Evolutionary conservation across 2,888 invertebrate genomes (phyloP), one percentile per base, ranked within the genome.

Genomic region (Diadegma fenestrale): DNA sequence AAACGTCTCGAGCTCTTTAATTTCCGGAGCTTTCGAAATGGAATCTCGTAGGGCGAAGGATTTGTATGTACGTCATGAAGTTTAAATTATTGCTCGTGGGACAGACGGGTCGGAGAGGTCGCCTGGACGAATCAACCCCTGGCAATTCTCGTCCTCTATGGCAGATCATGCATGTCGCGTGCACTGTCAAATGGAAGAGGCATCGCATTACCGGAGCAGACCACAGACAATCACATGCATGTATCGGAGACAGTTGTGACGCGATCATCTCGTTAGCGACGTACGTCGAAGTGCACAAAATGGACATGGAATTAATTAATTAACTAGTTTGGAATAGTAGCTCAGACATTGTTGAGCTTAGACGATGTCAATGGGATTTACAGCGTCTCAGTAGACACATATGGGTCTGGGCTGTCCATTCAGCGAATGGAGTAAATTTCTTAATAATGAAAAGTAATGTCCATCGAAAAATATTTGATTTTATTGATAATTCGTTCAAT

Each of bases 1-100:
- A 72, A 48, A 85, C 69, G 37, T 75, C 78, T 54, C 75, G 61
- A 82, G 64, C 64, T 41, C 75, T 75, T 85, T 82, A 82, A 85
- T 82, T 82, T 85, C 79, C 81, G 75, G 79, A 22, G 45, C 68
- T 77, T 77, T 43, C 26, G 66, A 66, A 68, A 51, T 17, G 71
- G 71, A 58, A 75, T 75, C 73, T 64, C 45, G 41, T 30, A 45
- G 4, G 6, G 33, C 4, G 33, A 19, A 66, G 5, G 19, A 2
- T 41, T 22, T 43, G 76, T 68, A 26, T 4, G 41, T 73, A 30
- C 26, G 43, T n/a, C 22, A 12, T 48, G 19, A 58, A 41, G 66
- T 37, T 22, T 61, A 12, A 37, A 41, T 61, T 43, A 77, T 30
- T 48, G 22, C 68, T 75, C 64, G 43, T 69, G 48, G 58, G 81